phyloP scores from a whole-genome alignment of 1,140 invertebrate genomes.

The Aphelinus certus region DNA sequence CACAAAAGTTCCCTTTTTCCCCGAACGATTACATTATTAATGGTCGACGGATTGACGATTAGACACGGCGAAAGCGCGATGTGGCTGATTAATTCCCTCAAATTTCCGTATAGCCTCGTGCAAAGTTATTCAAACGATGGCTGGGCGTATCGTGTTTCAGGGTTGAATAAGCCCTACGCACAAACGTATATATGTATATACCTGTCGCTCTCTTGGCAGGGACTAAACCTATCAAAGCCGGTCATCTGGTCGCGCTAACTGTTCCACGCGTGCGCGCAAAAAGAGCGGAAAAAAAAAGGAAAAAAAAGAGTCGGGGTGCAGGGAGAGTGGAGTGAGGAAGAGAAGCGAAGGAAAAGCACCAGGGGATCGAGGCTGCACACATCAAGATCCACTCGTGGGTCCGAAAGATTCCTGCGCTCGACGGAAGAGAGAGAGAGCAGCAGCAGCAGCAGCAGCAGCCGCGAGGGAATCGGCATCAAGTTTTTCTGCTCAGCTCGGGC shows the following conservation, averaged over 20 bases:
- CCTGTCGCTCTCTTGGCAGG: not conserved
- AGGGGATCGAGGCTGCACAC: slow-evolving; percentile 41
- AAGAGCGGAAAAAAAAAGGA: not conserved
- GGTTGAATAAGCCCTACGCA: slow-evolving; percentile 6
- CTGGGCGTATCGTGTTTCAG: slow-evolving; percentile 19
- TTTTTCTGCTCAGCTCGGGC: slow-evolving; percentile 22
- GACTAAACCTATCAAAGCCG: slow-evolving; percentile 45
- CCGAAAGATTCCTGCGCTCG: slow-evolving; percentile 53
- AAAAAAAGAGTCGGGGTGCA: slow-evolving; percentile 25
- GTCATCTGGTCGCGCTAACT: slow-evolving; percentile 46
- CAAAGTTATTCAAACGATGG: slow-evolving; percentile 33
- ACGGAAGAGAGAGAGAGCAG: too few species aligned
- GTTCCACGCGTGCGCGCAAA: slow-evolving; percentile 28
- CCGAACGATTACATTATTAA: too few species aligned
- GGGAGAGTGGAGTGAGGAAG: not conserved
- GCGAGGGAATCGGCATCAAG: too few species aligned
- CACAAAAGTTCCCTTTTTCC: too few species aligned
- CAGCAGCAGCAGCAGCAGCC: too few species aligned
- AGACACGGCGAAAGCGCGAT: too few species aligned
- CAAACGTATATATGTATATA: too few species aligned
- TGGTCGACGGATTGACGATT: too few species aligned
- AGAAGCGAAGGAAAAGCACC: not conserved
- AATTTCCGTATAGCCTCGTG: not conserved
- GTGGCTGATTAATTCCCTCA: too few species aligned
- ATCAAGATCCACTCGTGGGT: slow-evolving; percentile 55